phyloP scores from a whole-genome alignment of 92 coral and sea anemone species.

The Metridium senile region DNA sequence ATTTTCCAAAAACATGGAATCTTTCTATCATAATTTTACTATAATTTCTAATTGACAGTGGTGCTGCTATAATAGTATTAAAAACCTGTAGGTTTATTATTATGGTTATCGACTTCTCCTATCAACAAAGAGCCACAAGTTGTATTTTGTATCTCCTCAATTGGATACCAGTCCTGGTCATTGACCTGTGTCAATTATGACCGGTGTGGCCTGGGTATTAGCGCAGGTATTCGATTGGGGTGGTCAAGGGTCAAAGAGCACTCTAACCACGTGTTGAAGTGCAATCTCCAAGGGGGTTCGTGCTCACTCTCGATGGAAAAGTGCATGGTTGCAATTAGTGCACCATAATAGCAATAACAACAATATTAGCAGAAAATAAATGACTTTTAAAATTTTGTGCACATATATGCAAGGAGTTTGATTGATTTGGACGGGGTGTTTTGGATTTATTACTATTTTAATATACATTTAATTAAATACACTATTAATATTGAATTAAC shows the following conservation, averaged over 20 bases:
- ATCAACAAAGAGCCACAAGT: constrained; percentile 23
- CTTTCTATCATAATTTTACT: background rate
- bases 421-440: no score
- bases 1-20: background rate
- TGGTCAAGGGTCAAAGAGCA: constrained; percentile 20
- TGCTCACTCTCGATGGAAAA: no score
- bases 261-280: constrained; percentile 11
- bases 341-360: no score
- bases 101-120: background rate
- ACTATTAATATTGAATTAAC: no score
- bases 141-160: background rate
- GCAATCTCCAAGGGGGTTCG: no score
- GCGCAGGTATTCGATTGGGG: constrained; percentile 16
- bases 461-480: no score
- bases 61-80: background rate
- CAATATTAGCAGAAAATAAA: no score
- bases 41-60: background rate
- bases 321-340: no score
- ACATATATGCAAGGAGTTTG: no score
- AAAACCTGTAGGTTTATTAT: background rate
- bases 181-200: constrained; percentile 25
- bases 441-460: no score
- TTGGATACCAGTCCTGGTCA: constrained; percentile 17
- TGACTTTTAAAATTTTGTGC: no score
- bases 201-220: constrained; percentile 23